Base-by-base conservation (phyloP, 2,888 invertebrate species). In the Sussaba pulchella region DNA sequence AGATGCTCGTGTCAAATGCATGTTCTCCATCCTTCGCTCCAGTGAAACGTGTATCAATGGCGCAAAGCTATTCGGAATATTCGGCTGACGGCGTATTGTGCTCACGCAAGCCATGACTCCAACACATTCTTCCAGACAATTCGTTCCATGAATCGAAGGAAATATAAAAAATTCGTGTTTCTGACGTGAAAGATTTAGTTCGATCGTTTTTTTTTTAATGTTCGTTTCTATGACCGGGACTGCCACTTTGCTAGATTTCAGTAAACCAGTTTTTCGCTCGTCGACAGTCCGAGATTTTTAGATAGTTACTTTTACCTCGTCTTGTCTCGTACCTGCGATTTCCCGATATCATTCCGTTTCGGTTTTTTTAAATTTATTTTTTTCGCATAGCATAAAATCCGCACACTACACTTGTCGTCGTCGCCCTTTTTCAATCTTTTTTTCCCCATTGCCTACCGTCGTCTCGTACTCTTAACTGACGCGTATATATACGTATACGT, bases 341-440 rank as follows among this genome's bases (percentile, higher is more conserved):
- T 71, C 45, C 73, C 64, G 41, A 79, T 79, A 79, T 50, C 50
- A n/a, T n/a, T n/a, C n/a, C n/a, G n/a, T n/a, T n/a, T n/a, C n/a
- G n/a, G 31, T 31, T 31, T 31, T 31, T 31, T 31, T 31, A n/a
- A n/a, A n/a, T 31, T 31, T 47, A 21, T 69, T 69, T 72, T 69
- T 78, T 43, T 57, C 57, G 14, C 43, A 12, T 14, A 41, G 21
- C 31, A 43, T 50, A 59, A 78, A 72, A 72, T 72, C 78, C 72
- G 66, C 52, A 70, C 14, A 43, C 26, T 63, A 70, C 45, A 47
- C 39, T 57, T 59, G 47, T 70, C 21, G 17, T 21, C 70, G 74
- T 74, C 64, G 41, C 59, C 52, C 24, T 52, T 31, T 36, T 14
- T 6, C 19, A n/a, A 59, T 39, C 39, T 31, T 41, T 41, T 43